Percentiles rank a stretch among this genome's conserved stretches.
These are phyloP conservation scores for Lasioglossum lativentre DNA, from an alignment of 2,888 invertebrate genomes.

Conservation along the genomic window DNA sequence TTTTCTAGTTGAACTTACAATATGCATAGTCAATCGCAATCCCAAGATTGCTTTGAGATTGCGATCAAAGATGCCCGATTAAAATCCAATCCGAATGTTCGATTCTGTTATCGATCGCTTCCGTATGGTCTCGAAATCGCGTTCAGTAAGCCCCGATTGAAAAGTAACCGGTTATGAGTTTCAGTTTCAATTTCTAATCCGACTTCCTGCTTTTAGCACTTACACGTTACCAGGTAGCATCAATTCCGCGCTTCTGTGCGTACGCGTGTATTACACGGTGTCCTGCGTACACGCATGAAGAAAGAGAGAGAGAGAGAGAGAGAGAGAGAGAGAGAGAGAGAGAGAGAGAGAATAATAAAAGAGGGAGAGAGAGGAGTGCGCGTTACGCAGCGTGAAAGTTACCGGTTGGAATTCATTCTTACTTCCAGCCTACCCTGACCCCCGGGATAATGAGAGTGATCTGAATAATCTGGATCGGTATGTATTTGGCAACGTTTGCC, in stretches of 20 bases:
- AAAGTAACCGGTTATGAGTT: constrained; percentile 7
- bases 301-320: neutral
- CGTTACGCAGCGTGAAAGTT: constrained; percentile 80
- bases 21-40: constrained; percentile 3
- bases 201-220: constrained; percentile 23
- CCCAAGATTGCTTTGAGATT: neutral
- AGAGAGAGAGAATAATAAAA: neutral
- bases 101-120: constrained; percentile 1
- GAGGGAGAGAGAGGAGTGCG: constrained; percentile 16
- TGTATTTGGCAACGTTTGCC: constrained; percentile 66
- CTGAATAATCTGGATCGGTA: constrained; percentile 64
- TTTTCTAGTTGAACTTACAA: neutral
- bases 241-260: constrained; percentile 39
- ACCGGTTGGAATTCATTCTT: constrained; percentile 79
- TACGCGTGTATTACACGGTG: neutral
- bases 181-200: constrained; percentile 26
- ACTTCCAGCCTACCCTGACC: constrained; percentile 79
- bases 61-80: constrained; percentile 5
- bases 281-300: neutral
- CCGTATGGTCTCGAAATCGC: constrained; percentile 5
- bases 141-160: neutral
- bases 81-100: constrained; percentile 9
- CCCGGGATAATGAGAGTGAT: constrained; percentile 78
- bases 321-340: neutral
- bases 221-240: constrained; percentile 14